phyloP scores from a whole-genome alignment of 1,140 invertebrate species.

The Chrysoperla carnea region DNA sequence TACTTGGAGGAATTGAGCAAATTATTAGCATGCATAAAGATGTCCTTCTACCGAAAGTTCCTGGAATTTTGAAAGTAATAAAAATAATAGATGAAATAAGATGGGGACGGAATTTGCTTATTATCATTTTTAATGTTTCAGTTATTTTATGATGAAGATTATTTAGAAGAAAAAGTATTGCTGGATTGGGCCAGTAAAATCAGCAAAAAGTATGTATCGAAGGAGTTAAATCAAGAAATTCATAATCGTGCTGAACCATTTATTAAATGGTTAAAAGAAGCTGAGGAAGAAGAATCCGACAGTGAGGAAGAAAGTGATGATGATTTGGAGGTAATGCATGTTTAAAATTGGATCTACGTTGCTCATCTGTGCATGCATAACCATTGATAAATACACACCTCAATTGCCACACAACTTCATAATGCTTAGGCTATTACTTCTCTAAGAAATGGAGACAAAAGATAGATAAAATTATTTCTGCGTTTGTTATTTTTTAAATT shows the following conservation, averaged over 20 bases:
- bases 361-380: neutral
- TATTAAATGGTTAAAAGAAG: slow-evolving; percentile 91
- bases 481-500: too few relatives aligned
- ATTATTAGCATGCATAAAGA: slow-evolving; percentile 71
- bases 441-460: slow-evolving; percentile 21
- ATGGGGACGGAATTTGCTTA: too few relatives aligned
- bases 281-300: slow-evolving; percentile 78
- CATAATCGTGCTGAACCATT: slow-evolving; percentile 84
- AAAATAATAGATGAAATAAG: neutral
- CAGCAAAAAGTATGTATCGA: slow-evolving; percentile 84
- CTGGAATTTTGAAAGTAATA: slow-evolving; percentile 70
- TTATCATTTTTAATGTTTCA: slow-evolving; percentile 21
- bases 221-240: slow-evolving; percentile 83
- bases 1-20: slow-evolving; percentile 90
- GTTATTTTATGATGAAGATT: slow-evolving; percentile 86
- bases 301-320: slow-evolving; percentile 51
- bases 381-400: neutral
- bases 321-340: slow-evolving; percentile 34
- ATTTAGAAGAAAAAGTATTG: slow-evolving; percentile 84
- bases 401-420: neutral
- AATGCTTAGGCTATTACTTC: too few relatives aligned
- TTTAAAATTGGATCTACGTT: neutral
- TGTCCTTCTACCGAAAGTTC: slow-evolving; percentile 67
- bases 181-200: slow-evolving; percentile 91
- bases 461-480: neutral